Evolutionary conservation across 2,888 invertebrate species (phyloP).

Genomic region (Smittia sp.): DNA sequence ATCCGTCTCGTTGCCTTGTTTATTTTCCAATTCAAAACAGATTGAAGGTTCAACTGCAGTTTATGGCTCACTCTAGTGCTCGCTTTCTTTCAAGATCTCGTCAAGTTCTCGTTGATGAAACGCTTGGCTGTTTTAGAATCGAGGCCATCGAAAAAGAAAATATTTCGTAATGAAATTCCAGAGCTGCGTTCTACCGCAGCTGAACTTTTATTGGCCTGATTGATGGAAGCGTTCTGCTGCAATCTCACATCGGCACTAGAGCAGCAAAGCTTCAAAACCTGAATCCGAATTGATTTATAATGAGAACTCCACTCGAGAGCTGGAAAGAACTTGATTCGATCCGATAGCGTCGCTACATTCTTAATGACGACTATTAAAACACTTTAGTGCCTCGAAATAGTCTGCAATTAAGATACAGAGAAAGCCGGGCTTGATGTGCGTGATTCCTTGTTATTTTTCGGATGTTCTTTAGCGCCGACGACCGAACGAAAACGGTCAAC

Average conservation of each 20-base stretch:
- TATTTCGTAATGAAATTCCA: neutral
- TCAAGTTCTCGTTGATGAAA: no score
- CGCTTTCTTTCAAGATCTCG: no score
- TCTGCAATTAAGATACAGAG: neutral
- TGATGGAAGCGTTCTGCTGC: slow-evolving; percentile 6
- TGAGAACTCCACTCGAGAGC: slow-evolving; percentile 11
- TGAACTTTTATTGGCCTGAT: slow-evolving; percentile 8
- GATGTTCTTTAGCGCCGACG: neutral
- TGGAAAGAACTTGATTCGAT: slow-evolving; percentile 11
- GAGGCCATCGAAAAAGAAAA: no score
- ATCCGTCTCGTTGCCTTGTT: neutral
- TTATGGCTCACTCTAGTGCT: neutral
- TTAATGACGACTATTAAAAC: slow-evolving; percentile 11
- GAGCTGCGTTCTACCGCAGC: neutral
- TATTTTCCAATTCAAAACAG: slow-evolving; percentile 14
- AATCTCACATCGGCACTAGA: slow-evolving; percentile 6
- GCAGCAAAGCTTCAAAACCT: neutral
- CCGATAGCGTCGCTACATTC: no score
- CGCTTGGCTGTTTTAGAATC: no score
- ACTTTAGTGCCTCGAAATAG: neutral
- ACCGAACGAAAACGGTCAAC: neutral
- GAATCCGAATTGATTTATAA: slow-evolving; percentile 20
- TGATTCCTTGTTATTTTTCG: neutral
- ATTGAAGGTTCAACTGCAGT: slow-evolving; percentile 1
- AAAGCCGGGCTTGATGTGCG: neutral